These are phyloP conservation scores for Hydrotaea diabolus DNA, from an alignment of 2,888 invertebrate genomes.

Conservation along the genomic window DNA sequence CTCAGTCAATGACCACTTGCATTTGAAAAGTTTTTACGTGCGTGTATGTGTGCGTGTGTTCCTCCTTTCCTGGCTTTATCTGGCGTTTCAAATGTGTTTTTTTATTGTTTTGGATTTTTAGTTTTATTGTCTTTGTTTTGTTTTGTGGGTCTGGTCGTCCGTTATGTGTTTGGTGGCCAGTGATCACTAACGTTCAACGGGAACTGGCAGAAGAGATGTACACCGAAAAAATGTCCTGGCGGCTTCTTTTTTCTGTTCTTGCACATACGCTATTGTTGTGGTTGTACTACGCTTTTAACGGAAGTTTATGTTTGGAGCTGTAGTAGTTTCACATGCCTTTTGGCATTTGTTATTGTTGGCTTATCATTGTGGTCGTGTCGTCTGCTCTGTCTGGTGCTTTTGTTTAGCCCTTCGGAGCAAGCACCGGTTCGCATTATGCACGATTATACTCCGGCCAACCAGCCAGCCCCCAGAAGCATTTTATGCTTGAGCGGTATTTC, in stretches of 20 bases:
- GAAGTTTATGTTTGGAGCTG: conserved; percentile 13
- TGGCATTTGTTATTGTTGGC: neutral
- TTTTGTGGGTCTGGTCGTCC: neutral
- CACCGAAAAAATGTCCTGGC: neutral
- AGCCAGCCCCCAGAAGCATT: neutral
- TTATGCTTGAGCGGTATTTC: conserved; percentile 13
- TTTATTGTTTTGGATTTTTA: conserved; percentile 4
- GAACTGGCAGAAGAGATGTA: neutral
- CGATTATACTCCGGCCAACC: neutral
- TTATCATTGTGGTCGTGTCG: neutral
- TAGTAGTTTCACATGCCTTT: neutral
- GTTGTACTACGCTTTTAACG: conserved; percentile 22
- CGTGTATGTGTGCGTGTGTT: neutral
- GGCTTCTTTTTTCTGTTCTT: conserved; percentile 7
- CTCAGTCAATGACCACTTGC: conserved; percentile 53
- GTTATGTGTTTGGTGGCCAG: neutral
- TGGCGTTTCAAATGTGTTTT: conserved; percentile 20
- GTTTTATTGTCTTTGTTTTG: neutral
- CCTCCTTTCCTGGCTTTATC: neutral
- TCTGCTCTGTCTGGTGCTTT: neutral
- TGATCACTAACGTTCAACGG: neutral
- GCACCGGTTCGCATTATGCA: conserved; percentile 14
- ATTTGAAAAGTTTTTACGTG: neutral
- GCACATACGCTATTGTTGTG: neutral
- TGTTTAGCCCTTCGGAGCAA: neutral